These are phyloP conservation scores for Polypedilum pembai DNA, from an alignment of 1,140 invertebrate genomes.

Conservation along the genomic window DNA sequence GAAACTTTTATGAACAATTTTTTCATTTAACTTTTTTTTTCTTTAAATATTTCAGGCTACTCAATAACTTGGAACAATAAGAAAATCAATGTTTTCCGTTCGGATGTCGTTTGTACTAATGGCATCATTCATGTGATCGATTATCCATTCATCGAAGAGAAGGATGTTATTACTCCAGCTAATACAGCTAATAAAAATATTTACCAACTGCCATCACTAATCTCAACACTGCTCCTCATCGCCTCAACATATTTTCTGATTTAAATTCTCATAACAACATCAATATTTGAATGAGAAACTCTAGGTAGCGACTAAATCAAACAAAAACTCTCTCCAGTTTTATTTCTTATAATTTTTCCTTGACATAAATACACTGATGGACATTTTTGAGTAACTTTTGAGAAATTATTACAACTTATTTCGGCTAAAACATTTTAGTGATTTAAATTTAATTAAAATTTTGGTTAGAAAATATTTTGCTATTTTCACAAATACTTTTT, in stretches of 20 bases:
- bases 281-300: background rate
- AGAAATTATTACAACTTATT: too few relatives aligned
- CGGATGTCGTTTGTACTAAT: conserved; percentile 86
- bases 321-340: background rate
- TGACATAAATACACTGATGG: too few relatives aligned
- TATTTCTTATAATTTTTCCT: background rate
- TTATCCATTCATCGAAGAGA: conserved; percentile 68
- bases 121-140: conserved; percentile 90
- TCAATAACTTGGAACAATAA: conserved; percentile 74
- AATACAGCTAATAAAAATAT: conserved; percentile 44
- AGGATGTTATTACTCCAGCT: conserved; percentile 62
- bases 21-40: conserved; percentile 35
- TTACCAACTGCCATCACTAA: conserved; percentile 32
- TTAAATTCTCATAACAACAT: background rate
- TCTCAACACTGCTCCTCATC: background rate
- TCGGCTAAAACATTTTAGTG: too few relatives aligned
- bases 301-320: conserved; percentile 10
- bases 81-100: conserved; percentile 73
- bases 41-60: conserved; percentile 56
- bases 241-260: background rate
- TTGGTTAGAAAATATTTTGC: too few relatives aligned
- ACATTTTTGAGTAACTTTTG: too few relatives aligned
- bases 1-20: background rate
- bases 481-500: too few relatives aligned
- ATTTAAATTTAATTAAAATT: too few relatives aligned